Evolutionary conservation across 2,797 vertebrate species (phyloP), one percentile per base, ranked within the genome.

Genomic region (Scolopax rusticola): DNA sequence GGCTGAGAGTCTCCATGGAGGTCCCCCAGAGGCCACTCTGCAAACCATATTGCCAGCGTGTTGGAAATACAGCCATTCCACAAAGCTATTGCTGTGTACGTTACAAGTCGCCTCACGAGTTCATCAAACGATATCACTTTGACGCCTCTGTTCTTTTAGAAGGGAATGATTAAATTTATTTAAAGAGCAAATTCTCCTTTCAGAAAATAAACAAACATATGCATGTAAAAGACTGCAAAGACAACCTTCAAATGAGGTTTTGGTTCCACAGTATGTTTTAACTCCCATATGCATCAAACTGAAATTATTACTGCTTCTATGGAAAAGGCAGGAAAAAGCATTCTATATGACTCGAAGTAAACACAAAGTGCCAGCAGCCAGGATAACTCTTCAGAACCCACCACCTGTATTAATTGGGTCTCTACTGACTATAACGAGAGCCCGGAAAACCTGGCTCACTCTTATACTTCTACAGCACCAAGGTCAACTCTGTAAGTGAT

Each of bases 61-160:
- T n/a, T 74, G n/a, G 13, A 92, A 75, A 69, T 19, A 50, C 1
- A 53, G 3, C 1, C 0, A 0, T 38, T 57, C 32, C 54, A 59
- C 23, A 40, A 32, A 38, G 28, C 23, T 32, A 11, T 21, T 73
- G 18, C 8, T 36, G 11, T 41, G 15, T 21, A 12, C 4, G 3
- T 28, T 33, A 61, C 36, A 60, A 33, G 11, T 43, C 11, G n/a
- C 18, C 38, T 69, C 54, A 53, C 43, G 30, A 47, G 13, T 65
- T 54, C 85, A 80, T 9, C 1, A 2, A 61, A n/a, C 2, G 1
- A 27, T 4, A 6, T 3, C 28, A 40, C 24, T 87, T 64, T 10
- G 71, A 77, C 4, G 5, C 60, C 12, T 32, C 8, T 11, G 17
- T 11, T 87, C 56, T 53, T 83, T 78, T 40, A 50, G 5, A 40